These are phyloP conservation scores for Balaeniceps rex DNA, from an alignment of 2,113 vertebrate species.

Conservation along the genomic window DNA sequence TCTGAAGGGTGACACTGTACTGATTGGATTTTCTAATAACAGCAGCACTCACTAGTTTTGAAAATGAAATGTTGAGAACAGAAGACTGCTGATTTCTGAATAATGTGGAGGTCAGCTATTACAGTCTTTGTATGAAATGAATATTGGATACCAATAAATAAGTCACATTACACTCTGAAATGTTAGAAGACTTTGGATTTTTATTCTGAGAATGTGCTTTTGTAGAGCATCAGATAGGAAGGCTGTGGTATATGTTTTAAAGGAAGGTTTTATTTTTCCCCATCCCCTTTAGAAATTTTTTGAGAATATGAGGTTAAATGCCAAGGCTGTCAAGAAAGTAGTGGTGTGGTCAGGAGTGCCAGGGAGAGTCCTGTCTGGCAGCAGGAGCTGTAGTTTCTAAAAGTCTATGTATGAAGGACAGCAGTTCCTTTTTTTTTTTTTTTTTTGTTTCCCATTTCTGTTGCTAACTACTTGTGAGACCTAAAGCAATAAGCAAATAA, in stretches of 20 bases:
- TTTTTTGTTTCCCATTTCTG: neutral
- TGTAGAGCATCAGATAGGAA: neutral
- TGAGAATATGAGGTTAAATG: neutral
- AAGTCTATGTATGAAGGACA: neutral
- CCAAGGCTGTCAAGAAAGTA: neutral
- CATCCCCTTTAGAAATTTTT: neutral
- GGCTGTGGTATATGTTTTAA: neutral
- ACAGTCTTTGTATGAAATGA: neutral
- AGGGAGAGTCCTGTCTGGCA: neutral
- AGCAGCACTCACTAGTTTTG: neutral
- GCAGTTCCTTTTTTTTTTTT: neutral
- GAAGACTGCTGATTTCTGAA: neutral
- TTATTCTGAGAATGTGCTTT: neutral
- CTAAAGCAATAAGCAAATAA: neutral
- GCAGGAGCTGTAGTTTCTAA: neutral
- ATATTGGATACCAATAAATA: neutral
- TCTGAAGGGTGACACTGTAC: neutral
- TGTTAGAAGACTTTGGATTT: neutral
- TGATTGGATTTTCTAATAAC: neutral
- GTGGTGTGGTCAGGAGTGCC: neutral
- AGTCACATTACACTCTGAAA: neutral
- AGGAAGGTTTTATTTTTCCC: neutral
- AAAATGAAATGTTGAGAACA: neutral
- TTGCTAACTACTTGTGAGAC: neutral
- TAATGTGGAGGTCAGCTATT: neutral